phyloP scores from a whole-genome alignment of 2,888 invertebrate species.

The Nomada lathburiana region DNA sequence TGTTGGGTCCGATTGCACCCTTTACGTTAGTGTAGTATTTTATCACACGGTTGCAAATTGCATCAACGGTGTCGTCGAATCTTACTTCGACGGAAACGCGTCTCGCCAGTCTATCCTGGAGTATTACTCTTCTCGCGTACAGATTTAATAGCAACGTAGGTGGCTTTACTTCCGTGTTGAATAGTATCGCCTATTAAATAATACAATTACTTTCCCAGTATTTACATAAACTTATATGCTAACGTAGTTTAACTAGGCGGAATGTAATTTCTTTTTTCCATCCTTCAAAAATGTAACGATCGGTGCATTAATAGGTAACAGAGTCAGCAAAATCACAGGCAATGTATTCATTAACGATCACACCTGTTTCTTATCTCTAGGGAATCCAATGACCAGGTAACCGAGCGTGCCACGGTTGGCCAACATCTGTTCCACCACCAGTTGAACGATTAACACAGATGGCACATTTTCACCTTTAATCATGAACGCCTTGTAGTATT shows the following conservation, averaged over 20 bases:
- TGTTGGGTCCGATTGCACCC: constrained; percentile 26
- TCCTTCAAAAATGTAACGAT: not conserved
- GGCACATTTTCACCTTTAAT: constrained; percentile 64
- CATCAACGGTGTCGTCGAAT: constrained; percentile 23
- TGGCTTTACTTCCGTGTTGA: constrained; percentile 44
- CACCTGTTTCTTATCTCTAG: constrained; percentile 69
- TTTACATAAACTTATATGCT: not conserved
- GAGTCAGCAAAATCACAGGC: not conserved
- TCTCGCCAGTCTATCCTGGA: constrained; percentile 17
- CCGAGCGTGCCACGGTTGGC: constrained; percentile 55
- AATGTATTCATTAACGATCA: constrained; percentile 9
- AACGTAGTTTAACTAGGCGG: too few relatives aligned
- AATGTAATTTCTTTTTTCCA: too few relatives aligned
- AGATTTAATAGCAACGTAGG: constrained; percentile 41
- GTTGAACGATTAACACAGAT: constrained; percentile 63
- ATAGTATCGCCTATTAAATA: constrained; percentile 31
- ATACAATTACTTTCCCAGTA: constrained; percentile 12
- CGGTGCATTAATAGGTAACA: not conserved
- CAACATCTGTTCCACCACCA: constrained; percentile 69
- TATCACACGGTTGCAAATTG: constrained; percentile 32
- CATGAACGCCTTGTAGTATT: constrained; percentile 65
- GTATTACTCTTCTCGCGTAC: constrained; percentile 3
- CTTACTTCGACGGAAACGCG: not conserved
- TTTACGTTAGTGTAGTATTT: constrained; percentile 13
- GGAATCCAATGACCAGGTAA: constrained; percentile 73